A percentile compares a stretch with the other conserved stretches of the same genome.
Evolutionary conservation across 2,888 invertebrate genomes (phyloP).

Genomic region (Athrips mouffetella): DNA sequence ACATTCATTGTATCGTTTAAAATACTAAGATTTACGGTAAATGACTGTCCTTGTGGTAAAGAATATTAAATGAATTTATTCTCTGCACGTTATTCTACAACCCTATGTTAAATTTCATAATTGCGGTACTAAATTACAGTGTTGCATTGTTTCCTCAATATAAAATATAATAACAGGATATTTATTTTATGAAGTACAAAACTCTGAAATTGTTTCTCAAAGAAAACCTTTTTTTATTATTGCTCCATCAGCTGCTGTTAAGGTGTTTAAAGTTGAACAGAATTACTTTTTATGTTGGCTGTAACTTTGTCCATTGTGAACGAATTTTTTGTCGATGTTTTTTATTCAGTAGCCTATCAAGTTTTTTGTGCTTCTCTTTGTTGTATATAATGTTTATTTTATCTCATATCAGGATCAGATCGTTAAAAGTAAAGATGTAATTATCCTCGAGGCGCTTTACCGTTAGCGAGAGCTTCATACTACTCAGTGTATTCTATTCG

Average conservation of each 20-base stretch:
- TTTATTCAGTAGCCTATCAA: slow-evolving; percentile 12
- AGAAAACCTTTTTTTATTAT: slow-evolving; percentile 12
- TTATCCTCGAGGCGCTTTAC: slow-evolving; percentile 14
- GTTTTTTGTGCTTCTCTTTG: slow-evolving; percentile 5
- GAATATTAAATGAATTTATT: slow-evolving; percentile 14
- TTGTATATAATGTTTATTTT: slow-evolving; percentile 11
- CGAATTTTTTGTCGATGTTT: slow-evolving; percentile 9
- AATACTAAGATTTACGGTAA: neutral
- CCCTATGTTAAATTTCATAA: slow-evolving; percentile 18
- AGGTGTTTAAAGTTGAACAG: slow-evolving; percentile 5
- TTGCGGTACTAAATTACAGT: slow-evolving; percentile 18
- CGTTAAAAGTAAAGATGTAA: slow-evolving; percentile 17
- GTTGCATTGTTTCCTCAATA: slow-evolving; percentile 12
- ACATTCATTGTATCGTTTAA: neutral
- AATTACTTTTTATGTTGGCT: slow-evolving; percentile 11
- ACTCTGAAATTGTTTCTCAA: slow-evolving; percentile 12
- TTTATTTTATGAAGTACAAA: slow-evolving; percentile 18
- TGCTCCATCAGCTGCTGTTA: slow-evolving; percentile 8
- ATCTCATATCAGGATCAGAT: slow-evolving; percentile 8
- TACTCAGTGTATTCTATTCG: slow-evolving; percentile 10
- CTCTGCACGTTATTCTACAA: slow-evolving; percentile 15
- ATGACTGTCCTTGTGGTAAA: neutral
- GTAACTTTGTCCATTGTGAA: slow-evolving; percentile 12
- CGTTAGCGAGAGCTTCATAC: slow-evolving; percentile 11
- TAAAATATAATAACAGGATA: slow-evolving; percentile 17